These are phyloP conservation scores for Brachionus rotundiformis DNA, from an alignment of 1,140 invertebrate genomes.

Conservation along the genomic window DNA sequence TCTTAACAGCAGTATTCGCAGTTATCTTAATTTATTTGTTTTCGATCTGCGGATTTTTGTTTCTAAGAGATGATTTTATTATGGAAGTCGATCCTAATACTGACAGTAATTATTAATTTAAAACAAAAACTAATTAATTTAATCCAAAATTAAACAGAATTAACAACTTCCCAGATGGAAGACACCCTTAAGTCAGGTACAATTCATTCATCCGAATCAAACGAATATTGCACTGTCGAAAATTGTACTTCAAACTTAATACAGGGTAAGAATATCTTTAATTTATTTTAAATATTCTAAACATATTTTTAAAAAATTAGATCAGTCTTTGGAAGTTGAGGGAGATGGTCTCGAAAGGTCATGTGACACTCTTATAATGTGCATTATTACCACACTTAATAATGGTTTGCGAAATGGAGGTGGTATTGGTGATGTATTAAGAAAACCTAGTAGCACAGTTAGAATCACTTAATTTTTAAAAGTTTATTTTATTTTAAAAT, in stretches of 20 bases:
- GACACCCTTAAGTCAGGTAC: too few relatives aligned
- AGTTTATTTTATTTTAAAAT: too few relatives aligned
- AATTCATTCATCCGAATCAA: not conserved
- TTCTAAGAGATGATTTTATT: slow-evolving; percentile 94
- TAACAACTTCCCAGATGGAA: not conserved
- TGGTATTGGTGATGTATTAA: slow-evolving; percentile 93
- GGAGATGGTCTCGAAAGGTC: slow-evolving; percentile 73
- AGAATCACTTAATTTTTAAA: too few relatives aligned
- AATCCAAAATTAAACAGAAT: not conserved
- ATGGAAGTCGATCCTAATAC: slow-evolving; percentile 66
- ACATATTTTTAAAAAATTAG: not conserved
- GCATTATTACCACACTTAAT: slow-evolving; percentile 95
- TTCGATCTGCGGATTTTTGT: slow-evolving; percentile 96
- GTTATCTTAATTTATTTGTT: slow-evolving; percentile 98
- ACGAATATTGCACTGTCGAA: not conserved
- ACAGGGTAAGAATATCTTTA: not conserved
- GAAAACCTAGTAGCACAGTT: slow-evolving; percentile 87
- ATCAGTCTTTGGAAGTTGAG: slow-evolving; percentile 52
- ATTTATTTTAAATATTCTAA: not conserved
- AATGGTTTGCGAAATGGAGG: slow-evolving; percentile 95
- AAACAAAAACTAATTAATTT: not conserved
- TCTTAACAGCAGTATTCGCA: slow-evolving; percentile 92
- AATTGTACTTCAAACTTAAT: slow-evolving; percentile 16
- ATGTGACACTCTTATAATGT: slow-evolving; percentile 98
- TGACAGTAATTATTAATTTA: slow-evolving; percentile 26